These are phyloP conservation scores for Zygaena filipendulae DNA, from an alignment of 2,888 invertebrate genomes.

Conservation along the genomic window DNA sequence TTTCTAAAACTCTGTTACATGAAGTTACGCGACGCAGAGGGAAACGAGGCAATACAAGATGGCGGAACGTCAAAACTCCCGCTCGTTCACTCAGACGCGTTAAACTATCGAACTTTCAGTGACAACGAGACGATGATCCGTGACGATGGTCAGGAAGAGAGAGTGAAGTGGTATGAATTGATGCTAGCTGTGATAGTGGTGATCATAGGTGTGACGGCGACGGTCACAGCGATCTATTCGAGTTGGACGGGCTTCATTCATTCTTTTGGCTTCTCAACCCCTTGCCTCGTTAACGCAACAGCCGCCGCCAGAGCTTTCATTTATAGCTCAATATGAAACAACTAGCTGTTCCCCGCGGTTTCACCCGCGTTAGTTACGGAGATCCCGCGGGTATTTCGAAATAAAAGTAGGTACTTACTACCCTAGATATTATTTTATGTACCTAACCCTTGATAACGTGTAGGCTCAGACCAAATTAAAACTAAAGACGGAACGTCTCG, in stretches of 20 bases:
- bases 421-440: no score
- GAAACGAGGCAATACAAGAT: constrained; percentile 9
- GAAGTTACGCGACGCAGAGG: constrained; percentile 27
- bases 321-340: constrained; percentile 14
- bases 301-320: constrained; percentile 47
- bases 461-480: no score
- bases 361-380: no score
- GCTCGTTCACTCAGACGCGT: constrained; percentile 23
- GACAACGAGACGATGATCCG: constrained; percentile 17
- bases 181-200: constrained; percentile 69
- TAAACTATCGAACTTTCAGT: constrained; percentile 41
- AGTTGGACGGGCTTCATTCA: constrained; percentile 73
- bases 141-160: constrained; percentile 26
- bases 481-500: no score
- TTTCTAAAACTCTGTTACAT: constrained; percentile 76
- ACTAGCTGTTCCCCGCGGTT: no score
- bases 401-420: no score
- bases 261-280: constrained; percentile 75
- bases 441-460: no score
- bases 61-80: constrained; percentile 28
- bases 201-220: constrained; percentile 71
- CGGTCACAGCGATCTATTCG: constrained; percentile 75
- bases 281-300: constrained; percentile 76
- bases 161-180: constrained; percentile 57
- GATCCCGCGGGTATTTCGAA: no score